Percentiles rank a stretch among this genome's conserved stretches.
These are phyloP conservation scores for Bombylius discolor DNA, from an alignment of 2,888 invertebrate species.

Conservation along the genomic window DNA sequence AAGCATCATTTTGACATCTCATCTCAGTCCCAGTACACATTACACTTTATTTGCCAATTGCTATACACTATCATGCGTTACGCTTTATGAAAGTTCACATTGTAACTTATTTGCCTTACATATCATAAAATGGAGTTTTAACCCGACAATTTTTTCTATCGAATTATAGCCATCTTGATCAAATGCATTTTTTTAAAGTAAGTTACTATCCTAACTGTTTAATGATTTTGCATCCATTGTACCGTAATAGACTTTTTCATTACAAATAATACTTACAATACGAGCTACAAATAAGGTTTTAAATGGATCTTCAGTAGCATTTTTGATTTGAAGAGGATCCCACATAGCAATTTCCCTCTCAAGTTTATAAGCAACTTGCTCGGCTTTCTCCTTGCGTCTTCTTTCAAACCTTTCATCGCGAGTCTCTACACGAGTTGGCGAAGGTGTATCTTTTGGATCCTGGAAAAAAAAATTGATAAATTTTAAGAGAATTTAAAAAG, in stretches of 20 bases:
- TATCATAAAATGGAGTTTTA: too few species aligned
- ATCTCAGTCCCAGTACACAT: too few species aligned
- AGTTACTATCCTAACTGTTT: too few species aligned
- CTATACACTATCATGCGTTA: too few species aligned
- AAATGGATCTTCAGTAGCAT: slow-evolving; percentile 84
- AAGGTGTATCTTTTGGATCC: slow-evolving; percentile 95
- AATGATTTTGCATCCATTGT: too few species aligned
- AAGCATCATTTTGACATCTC: too few species aligned
- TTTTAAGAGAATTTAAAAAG: too few species aligned
- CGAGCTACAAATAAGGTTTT: slow-evolving; percentile 94
- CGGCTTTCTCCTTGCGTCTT: slow-evolving; percentile 80
- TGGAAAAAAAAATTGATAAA: slow-evolving; percentile 30
- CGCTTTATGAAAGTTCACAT: too few species aligned
- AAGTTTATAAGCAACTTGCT: slow-evolving; percentile 93
- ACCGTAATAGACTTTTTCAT: background rate
- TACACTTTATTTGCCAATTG: too few species aligned
- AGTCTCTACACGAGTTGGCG: slow-evolving; percentile 88
- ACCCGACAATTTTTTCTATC: too few species aligned
- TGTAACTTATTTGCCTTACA: too few species aligned
- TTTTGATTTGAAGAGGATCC: slow-evolving; percentile 74
- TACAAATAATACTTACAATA: slow-evolving; percentile 54
- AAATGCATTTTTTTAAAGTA: too few species aligned
- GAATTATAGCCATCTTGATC: background rate
- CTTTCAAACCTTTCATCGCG: slow-evolving; percentile 85
- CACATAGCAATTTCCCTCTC: slow-evolving; percentile 97